Base-by-base conservation (phyloP, 2,888 invertebrate species). In the Amiota communis region DNA sequence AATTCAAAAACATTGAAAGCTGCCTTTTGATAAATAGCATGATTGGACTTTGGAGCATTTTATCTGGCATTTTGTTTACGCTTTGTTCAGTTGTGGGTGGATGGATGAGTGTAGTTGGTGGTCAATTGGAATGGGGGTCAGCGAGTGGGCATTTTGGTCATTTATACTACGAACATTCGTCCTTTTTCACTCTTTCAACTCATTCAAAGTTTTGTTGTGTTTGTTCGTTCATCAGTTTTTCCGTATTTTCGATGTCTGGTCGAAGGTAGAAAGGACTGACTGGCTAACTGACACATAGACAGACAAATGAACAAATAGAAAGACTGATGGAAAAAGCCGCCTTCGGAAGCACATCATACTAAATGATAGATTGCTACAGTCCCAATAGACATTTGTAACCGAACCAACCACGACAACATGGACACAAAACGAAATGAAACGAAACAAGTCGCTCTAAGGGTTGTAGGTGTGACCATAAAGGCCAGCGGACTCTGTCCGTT, bases 1-100 rank as follows among this genome's bases (percentile, higher is more conserved):
- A 36, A 6, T 6, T n/a, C 17, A 17, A 17, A 68, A 51, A 68
- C 51, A 68, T 68, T 53, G 51, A 53, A 6, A 6, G 67, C 36
- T 12, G 23, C 53, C 83, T 85, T 87, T 87, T 87, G 88, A 87
- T 85, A 87, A 87, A 87, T 87, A 75, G 80, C 82, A 78, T 84
- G 85, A 87, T 88, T 86, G 87, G 88, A 86, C 87, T 85, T 85
- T 87, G 87, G 86, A 87, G 84, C 87, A 87, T 87, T 87, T 88
- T 86, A 88, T 88, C 85, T 84, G 82, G 75, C 82, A 83, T 80
- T 85, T 85, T 84, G 84, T 81, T 85, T 80, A 82, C 74, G 59
- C 20, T 59, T 82, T 81, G 80, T 79, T 79, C 70, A 49, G 63
- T 10, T 70, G 23, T 70, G 49, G 56, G 69, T 36, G 70, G 63